Evolutionary conservation across 1,140 invertebrate genomes (phyloP), one percentile per base, ranked within the genome.

Genomic region (Drosophila albomicans): DNA sequence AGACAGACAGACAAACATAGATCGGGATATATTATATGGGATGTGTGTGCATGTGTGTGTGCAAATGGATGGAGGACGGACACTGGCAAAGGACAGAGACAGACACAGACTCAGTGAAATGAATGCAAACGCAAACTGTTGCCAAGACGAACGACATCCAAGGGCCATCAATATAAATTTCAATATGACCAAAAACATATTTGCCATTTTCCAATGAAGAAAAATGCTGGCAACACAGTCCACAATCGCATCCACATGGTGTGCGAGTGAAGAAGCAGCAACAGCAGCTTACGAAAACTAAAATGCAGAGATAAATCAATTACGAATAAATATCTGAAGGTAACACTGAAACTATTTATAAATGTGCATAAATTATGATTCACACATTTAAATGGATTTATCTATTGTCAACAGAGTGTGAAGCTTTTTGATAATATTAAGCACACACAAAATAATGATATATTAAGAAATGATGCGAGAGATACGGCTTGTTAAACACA

Each of bases 151-250:
- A 75, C 68, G 73, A 71, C 68, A 65, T 56, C n/a, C 49, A 25
- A 64, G 51, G 57, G 65, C 46, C 81, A 84, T 84, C 81, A 84
- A 84, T 84, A 84, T 84, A 84, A 67, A 84, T 84, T 84, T 84
- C 61, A 77, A 69, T 84, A 52, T 76, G 59, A 79, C 66, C 62
- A 76, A 79, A 72, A 80, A 82, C 59, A 68, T 78, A 78, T 71
- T 75, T 71, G 43, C 16, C 49, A 74, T 59, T 48, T 25, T 13
- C 4, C 62, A 79, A 82, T 68, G 38, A 79, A 73, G 80, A 84
- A 69, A 65, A 76, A 84, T 79, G 32, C 16, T 63, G 20, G 28
- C 43, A 62, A 43, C 15, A 45, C 32, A 48, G 62, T 35, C 20
- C 48, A 30, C 52, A 56, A 56, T 16, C 16, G 4, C 13, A 15